Base-by-base conservation (phyloP, 2,113 vertebrate species). In the Scatophagus argus region DNA sequence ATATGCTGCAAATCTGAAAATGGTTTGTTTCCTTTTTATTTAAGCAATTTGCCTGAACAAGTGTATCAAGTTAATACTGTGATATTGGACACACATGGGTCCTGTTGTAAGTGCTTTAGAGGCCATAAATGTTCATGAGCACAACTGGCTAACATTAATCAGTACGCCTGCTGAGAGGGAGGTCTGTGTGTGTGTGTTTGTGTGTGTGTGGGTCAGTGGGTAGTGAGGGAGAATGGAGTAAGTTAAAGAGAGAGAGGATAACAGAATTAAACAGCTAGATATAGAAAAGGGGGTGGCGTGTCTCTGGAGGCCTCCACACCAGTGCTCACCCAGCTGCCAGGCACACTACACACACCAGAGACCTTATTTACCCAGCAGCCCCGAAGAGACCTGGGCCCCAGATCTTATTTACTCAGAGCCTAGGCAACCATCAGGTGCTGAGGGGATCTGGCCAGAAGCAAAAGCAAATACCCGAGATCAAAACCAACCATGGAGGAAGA, bases 311-410 rank as follows among this genome's bases (percentile, higher is more conserved):
- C 74, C 83, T 81, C 88, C 91, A 90, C 82, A 90, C 88, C 88
- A 84, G 77, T 82, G 86, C 84, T 92, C 91, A 91, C 91, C 90
- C 87, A 83, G 93, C 94, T 93, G 87, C 91, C 83, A 89, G 94
- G 89, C 93, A 93, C 74, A 46, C 83, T 85, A 66, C 77, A 71
- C 90, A 93, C 94, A 94, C 91, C 86, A 93, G 94, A 94, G 93
- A 93, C 90, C 91, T 88, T 93, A 92, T 95, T 95, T 94, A 93
- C 93, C 92, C 94, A 94, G 88, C 85, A 92, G 92, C 91, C 91
- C 89, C 61, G 59, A 84, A 86, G 88, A 93, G 88, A 81, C 85
- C 74, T 74, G 81, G 79, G 88, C 92, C 87, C 87, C 87, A 88
- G 88, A 94, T 93, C 88, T 89, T 94, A 93, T 94, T 94, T 94